Conservation (phyloP, 1,140 invertebrate species). For the Orussus abietinus region DNA sequence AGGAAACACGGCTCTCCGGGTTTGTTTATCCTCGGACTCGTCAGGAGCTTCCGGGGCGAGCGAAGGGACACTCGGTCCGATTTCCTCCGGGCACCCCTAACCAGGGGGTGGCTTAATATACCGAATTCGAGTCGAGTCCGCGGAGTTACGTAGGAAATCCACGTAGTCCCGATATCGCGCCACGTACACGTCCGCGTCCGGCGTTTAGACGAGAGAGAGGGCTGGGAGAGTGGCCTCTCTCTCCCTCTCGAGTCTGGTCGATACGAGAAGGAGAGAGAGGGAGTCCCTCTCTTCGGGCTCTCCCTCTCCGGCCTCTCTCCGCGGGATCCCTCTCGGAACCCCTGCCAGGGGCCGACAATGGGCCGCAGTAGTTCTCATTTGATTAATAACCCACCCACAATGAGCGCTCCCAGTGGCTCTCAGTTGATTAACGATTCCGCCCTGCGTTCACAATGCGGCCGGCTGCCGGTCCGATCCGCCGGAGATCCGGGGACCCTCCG, state of each 20-base stretch:
- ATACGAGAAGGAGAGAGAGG: conserved; percentile 24
- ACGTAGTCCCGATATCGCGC: conserved; percentile 3
- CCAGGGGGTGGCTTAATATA: no score
- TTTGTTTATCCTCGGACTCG: no score
- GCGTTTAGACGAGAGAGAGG: neutral
- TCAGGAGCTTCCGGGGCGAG: no score
- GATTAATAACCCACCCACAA: conserved; percentile 52
- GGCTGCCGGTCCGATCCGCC: neutral
- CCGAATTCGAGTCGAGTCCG: conserved; percentile 7
- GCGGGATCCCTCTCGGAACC: conserved; percentile 22
- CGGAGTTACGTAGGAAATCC: no score
- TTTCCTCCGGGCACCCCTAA: no score
- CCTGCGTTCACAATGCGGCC: neutral
- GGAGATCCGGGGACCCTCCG: neutral
- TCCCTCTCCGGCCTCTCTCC: conserved; percentile 5
- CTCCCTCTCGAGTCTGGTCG: conserved; percentile 22
- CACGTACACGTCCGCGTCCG: neutral
- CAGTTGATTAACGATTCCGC: conserved; percentile 48
- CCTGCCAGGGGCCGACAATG: conserved; percentile 41
- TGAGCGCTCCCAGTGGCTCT: conserved; percentile 45
- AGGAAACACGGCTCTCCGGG: no score
- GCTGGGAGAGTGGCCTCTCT: conserved; percentile 11
- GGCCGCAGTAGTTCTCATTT: conserved; percentile 51
- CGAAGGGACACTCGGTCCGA: no score
- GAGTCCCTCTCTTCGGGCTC: conserved; percentile 18